A percentile compares a stretch with the other conserved stretches of the same genome.
These are phyloP conservation scores for Anastrepha ludens DNA, from an alignment of 1,140 invertebrate genomes.

Conservation along the genomic window DNA sequence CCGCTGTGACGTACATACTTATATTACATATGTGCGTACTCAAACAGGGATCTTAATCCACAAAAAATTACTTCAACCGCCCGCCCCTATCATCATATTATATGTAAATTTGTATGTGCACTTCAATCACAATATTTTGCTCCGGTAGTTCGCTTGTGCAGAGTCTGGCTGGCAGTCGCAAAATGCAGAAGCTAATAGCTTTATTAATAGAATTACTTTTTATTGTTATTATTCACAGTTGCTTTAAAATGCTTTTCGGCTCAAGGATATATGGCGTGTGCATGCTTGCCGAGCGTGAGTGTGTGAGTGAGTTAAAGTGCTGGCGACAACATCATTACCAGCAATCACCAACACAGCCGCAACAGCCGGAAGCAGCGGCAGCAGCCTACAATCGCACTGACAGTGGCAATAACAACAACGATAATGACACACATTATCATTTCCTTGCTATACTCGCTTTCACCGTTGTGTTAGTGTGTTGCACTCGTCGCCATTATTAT, in stretches of 20 bases:
- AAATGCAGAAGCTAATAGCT: constrained; percentile 19
- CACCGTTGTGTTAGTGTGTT: neutral
- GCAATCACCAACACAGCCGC: constrained; percentile 35
- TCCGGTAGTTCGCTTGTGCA: too few species aligned
- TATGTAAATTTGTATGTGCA: too few species aligned
- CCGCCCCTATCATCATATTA: too few species aligned
- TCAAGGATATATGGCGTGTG: neutral
- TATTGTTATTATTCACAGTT: constrained; percentile 43
- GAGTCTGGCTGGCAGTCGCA: neutral
- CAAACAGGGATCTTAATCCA: too few species aligned
- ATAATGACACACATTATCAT: neutral
- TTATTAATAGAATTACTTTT: constrained; percentile 45
- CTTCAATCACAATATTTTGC: too few species aligned
- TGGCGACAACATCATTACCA: constrained; percentile 50
- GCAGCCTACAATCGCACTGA: neutral
- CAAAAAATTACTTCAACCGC: too few species aligned
- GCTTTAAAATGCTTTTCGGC: neutral
- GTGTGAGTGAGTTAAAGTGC: constrained; percentile 22
- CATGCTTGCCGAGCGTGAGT: neutral
- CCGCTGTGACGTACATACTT: too few species aligned
- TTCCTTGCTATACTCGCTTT: neutral
- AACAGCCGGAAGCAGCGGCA: neutral
- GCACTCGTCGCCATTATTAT: neutral
- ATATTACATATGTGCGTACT: too few species aligned
- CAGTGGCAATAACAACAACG: neutral